These are phyloP conservation scores for Sus scrofa DNA, from an alignment of 2,113 vertebrate species.

Conservation along the genomic window T2T-Sscrofa CM000816.6:10567001-10567500, in stretches of 20 bases:
- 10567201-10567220: background rate
- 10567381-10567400: rapidly evolving
- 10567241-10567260: no score
- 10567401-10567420: background rate
- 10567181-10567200: background rate
- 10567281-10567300: background rate
- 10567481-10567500: background rate
- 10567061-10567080: background rate
- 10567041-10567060: background rate
- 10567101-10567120: background rate
- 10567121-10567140: background rate
- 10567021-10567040: background rate
- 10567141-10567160: no score
- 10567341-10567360: no score
- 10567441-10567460: background rate
- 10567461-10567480: background rate
- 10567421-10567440: background rate
- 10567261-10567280: background rate
- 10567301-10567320: background rate
- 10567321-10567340: background rate
- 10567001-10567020: background rate
- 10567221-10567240: background rate
- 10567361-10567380: no score
- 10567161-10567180: background rate
- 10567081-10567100: background rate